phyloP scores from a whole-genome alignment of 1,140 invertebrate species.

The Sitobion miscanthi region DNA sequence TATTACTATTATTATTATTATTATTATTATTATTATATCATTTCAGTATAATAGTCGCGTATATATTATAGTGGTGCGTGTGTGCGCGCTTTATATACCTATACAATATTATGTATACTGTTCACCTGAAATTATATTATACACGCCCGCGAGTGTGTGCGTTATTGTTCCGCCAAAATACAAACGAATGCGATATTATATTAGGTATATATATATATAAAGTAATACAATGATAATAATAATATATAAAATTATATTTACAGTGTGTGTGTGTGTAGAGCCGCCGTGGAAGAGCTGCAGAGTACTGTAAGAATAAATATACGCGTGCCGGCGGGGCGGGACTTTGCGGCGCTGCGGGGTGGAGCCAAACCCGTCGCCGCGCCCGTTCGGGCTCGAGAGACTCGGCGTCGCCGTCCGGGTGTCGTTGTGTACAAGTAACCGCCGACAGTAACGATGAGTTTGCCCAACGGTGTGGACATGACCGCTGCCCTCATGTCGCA shows the following conservation, averaged over 20 bases:
- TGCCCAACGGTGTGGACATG: constrained; percentile 73
- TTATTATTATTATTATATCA: background rate
- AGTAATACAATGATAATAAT: background rate
- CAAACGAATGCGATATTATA: background rate
- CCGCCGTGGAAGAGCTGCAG: background rate
- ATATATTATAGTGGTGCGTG: background rate
- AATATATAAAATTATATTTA: constrained; percentile 6
- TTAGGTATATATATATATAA: background rate
- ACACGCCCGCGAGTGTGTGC: background rate
- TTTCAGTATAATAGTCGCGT: background rate
- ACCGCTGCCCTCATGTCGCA: constrained; percentile 77
- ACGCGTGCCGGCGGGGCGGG: constrained; percentile 17
- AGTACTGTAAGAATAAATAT: background rate
- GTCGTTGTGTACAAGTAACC: background rate
- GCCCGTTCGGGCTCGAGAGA: background rate
- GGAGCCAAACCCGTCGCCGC: background rate
- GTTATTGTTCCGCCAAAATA: constrained; percentile 4
- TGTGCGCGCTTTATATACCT: background rate
- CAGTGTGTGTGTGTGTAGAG: background rate
- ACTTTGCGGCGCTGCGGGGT: background rate
- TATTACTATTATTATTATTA: background rate
- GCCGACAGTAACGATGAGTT: constrained; percentile 58
- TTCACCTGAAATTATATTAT: background rate
- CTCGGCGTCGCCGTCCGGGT: constrained; percentile 44
- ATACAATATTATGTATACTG: no score